These are phyloP conservation scores for Rhombomys opimus DNA, from an alignment of 2,113 vertebrate species.

Conservation along the genomic window DNA sequence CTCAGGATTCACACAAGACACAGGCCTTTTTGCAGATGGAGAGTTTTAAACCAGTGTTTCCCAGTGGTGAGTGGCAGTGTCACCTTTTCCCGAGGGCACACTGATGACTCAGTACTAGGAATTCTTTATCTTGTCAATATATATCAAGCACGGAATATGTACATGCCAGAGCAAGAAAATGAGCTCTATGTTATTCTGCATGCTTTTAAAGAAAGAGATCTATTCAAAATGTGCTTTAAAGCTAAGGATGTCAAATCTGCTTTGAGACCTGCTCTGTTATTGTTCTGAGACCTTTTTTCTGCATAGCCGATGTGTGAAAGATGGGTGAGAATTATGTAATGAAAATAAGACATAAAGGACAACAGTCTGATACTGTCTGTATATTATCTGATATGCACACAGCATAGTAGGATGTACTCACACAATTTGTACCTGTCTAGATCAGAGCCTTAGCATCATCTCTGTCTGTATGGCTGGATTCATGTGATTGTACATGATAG, in stretches of 20 bases:
- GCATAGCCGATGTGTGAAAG: not conserved
- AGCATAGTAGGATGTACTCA: not conserved
- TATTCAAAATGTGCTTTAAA: not conserved
- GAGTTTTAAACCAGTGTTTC: not conserved
- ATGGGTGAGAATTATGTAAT: not conserved
- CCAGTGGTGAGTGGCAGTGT: too few relatives aligned
- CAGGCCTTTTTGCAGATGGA: not conserved
- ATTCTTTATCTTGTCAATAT: not conserved
- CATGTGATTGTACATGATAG: not conserved
- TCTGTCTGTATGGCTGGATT: not conserved
- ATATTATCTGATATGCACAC: not conserved
- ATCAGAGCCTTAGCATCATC: not conserved
- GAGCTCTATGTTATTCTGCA: not conserved
- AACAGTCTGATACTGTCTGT: not conserved
- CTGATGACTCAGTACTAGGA: not conserved
- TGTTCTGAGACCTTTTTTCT: not conserved
- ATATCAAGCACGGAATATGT: not conserved
- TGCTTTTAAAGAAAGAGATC: constrained; percentile 4
- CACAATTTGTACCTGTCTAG: not conserved
- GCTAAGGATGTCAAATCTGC: not conserved
- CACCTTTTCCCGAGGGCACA: not conserved
- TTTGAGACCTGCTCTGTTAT: not conserved
- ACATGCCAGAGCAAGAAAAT: not conserved
- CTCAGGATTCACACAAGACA: not conserved
- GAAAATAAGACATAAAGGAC: not conserved